Conservation (phyloP, 2,797 vertebrate genomes). For the Enteromius afrohamiltoni region DNA sequence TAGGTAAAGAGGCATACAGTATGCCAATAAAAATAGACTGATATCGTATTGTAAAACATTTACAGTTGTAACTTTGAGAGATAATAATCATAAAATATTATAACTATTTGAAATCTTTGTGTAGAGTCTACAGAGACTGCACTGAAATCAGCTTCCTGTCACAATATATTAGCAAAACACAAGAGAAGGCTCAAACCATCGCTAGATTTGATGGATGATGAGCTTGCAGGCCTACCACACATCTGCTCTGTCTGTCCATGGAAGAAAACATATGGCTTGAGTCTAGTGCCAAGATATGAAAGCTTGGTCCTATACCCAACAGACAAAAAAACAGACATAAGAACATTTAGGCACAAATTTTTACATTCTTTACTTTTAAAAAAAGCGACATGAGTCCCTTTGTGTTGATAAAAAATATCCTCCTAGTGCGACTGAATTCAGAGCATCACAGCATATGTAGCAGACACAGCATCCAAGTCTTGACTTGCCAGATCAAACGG, state of each 20-base stretch:
- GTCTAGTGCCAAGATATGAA: constrained; percentile 24
- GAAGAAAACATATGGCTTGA: constrained; percentile 31
- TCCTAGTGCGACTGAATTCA: neutral
- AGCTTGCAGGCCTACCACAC: constrained; percentile 27
- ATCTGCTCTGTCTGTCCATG: constrained; percentile 28
- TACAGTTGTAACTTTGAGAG: neutral
- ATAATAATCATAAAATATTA: neutral
- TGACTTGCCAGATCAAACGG: neutral
- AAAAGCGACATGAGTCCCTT: neutral
- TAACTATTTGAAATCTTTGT: constrained; percentile 1
- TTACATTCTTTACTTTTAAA: neutral
- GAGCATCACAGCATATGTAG: neutral
- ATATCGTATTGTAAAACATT: neutral
- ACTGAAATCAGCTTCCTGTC: constrained; percentile 18
- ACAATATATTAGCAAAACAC: constrained; percentile 28
- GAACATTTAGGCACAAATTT: neutral
- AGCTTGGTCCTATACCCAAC: constrained; percentile 1
- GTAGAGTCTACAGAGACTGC: constrained; percentile 10
- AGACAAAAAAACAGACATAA: neutral
- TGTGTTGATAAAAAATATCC: neutral
- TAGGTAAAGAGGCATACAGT: neutral
- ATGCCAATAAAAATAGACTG: neutral
- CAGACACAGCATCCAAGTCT: neutral
- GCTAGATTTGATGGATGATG: constrained; percentile 30
- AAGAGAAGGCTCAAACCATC: neutral